Percentiles rank a stretch among this genome's conserved stretches.
These are phyloP conservation scores for Prionailurus bengalensis DNA, from an alignment of 2,113 vertebrate species.

Conservation along the genomic window DNA sequence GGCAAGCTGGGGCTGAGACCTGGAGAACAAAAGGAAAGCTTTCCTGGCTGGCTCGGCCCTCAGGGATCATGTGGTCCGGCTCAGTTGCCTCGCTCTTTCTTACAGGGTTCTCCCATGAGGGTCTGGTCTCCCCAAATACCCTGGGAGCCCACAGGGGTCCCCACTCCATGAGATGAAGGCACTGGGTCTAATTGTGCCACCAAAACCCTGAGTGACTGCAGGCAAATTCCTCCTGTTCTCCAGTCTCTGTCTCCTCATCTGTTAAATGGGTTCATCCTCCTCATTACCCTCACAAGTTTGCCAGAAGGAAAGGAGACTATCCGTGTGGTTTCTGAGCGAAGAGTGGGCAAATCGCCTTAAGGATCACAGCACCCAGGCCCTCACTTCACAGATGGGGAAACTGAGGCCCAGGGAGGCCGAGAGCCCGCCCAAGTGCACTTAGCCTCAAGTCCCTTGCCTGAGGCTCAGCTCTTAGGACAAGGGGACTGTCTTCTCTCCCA, in stretches of 20 bases:
- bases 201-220: neutral
- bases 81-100: neutral
- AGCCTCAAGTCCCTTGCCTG: neutral
- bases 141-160: neutral
- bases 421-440: neutral
- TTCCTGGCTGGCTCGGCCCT: neutral
- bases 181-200: neutral
- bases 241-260: neutral
- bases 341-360: neutral
- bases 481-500: fast-evolving
- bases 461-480: neutral
- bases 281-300: neutral
- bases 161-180: neutral
- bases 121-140: neutral
- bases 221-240: neutral
- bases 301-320: neutral
- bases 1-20: neutral
- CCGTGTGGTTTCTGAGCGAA: neutral
- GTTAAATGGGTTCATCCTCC: neutral
- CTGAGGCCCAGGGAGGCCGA: neutral
- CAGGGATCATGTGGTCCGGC: neutral
- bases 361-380: neutral
- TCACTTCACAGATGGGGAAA: neutral
- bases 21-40: neutral
- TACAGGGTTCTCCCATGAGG: neutral